These are phyloP conservation scores for Ceratothoa steindachneri DNA, from an alignment of 2,888 invertebrate genomes.

Conservation along the genomic window DNA sequence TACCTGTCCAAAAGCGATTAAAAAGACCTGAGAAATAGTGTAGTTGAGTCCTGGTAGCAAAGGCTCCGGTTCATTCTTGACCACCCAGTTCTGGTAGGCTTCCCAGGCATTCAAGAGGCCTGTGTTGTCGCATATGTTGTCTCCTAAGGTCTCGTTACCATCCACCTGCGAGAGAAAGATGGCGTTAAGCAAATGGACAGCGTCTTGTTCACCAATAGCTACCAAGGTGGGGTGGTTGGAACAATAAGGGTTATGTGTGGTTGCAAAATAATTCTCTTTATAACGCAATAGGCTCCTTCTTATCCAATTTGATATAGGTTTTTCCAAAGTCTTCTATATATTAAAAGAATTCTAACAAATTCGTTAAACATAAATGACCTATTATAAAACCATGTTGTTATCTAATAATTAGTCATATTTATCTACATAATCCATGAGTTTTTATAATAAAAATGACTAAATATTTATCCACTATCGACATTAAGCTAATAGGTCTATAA, in stretches of 20 bases:
- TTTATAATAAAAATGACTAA: too few species aligned
- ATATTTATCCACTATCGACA: too few species aligned
- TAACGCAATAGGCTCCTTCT: too few species aligned
- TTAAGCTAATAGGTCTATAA: too few species aligned
- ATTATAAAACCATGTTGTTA: too few species aligned
- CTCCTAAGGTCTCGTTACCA: constrained; percentile 53
- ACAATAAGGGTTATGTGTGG: not conserved
- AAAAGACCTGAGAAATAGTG: constrained; percentile 53
- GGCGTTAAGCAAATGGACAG: not conserved
- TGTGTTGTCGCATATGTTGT: constrained; percentile 54
- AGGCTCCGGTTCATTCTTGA: constrained; percentile 49
- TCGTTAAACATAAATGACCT: too few species aligned
- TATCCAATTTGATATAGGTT: too few species aligned
- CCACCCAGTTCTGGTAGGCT: constrained; percentile 51
- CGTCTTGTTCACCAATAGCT: not conserved
- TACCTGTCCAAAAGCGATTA: constrained; percentile 54
- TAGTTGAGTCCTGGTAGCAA: constrained; percentile 53
- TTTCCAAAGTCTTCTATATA: too few species aligned
- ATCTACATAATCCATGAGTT: too few species aligned
- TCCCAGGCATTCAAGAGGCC: constrained; percentile 53
- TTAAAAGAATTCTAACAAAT: too few species aligned
- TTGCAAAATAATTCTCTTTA: too few species aligned
- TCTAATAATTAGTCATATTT: too few species aligned
- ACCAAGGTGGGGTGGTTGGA: not conserved
- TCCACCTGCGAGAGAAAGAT: constrained; percentile 51